Evolutionary conservation across 2,888 invertebrate genomes (phyloP).

Genomic region (Erebia ligea): DNA sequence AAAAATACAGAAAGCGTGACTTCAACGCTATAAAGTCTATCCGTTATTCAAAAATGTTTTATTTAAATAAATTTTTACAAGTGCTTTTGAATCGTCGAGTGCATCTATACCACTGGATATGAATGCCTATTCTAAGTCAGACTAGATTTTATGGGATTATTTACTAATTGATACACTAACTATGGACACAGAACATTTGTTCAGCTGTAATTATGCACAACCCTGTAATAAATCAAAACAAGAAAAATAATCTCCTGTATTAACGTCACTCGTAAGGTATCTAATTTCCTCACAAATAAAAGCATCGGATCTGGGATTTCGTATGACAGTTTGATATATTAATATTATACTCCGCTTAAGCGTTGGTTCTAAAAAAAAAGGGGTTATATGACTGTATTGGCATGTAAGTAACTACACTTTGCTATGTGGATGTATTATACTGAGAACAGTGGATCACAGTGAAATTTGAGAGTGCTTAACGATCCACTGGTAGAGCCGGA

Average conservation of each 20-base stretch:
- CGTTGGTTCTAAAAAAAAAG: slow-evolving; percentile 9
- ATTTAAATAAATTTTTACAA: too few relatives aligned
- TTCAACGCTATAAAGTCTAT: too few relatives aligned
- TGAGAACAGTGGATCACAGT: too few relatives aligned
- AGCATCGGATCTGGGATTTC: slow-evolving; percentile 16
- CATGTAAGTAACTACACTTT: too few relatives aligned
- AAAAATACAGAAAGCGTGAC: too few relatives aligned
- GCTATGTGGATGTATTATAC: too few relatives aligned
- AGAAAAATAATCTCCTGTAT: slow-evolving; percentile 21
- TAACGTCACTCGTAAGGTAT: slow-evolving; percentile 20
- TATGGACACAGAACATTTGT: neutral
- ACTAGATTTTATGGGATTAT: neutral
- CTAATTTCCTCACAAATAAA: slow-evolving; percentile 24
- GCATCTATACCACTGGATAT: too few relatives aligned
- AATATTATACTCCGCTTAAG: neutral
- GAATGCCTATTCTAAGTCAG: neutral
- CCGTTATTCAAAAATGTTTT: too few relatives aligned
- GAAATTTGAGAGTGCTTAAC: too few relatives aligned
- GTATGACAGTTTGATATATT: slow-evolving; percentile 24
- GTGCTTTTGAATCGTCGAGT: too few relatives aligned
- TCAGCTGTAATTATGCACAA: neutral
- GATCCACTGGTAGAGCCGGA: too few relatives aligned
- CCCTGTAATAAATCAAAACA: slow-evolving; percentile 17
- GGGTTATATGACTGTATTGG: neutral
- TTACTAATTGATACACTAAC: neutral